Evolutionary conservation across 2,113 vertebrate species (phyloP).

Genomic region (Cyprinodon variegatus): DNA sequence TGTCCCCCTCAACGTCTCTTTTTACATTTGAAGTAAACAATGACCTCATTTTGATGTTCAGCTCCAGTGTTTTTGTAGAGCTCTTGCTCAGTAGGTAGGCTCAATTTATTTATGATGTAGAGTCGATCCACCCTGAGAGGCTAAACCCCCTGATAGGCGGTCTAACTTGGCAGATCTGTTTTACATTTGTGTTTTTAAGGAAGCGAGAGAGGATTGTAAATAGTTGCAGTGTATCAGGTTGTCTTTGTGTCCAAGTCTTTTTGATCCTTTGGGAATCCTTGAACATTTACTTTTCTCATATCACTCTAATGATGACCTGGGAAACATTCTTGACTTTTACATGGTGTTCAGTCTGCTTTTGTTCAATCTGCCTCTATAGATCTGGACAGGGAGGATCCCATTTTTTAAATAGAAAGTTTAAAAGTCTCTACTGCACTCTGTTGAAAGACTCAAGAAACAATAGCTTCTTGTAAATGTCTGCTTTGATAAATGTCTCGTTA

Average conservation of each 20-base stretch:
- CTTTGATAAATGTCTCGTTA: neutral
- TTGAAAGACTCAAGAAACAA: neutral
- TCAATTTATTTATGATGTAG: neutral
- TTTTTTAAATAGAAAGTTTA: neutral
- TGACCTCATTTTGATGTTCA: neutral
- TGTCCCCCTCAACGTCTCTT: neutral
- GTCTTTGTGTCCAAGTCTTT: conserved; percentile 15
- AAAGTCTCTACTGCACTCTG: neutral
- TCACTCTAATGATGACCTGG: conserved; percentile 21
- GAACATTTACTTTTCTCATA: conserved; percentile 25
- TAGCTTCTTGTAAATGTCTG: neutral
- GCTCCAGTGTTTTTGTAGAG: neutral
- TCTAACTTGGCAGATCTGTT: neutral
- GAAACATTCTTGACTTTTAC: conserved; percentile 25
- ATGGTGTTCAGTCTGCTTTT: too few relatives aligned
- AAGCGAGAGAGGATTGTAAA: conserved; percentile 8
- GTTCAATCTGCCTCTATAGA: neutral
- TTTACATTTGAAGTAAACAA: neutral
- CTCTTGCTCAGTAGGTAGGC: neutral
- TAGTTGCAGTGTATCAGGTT: neutral
- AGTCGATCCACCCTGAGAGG: neutral
- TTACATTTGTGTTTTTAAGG: neutral
- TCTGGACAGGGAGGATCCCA: neutral
- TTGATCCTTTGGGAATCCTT: conserved; percentile 30
- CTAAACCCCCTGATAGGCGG: neutral